A percentile compares a stretch with the other conserved stretches of the same genome.
These are phyloP conservation scores for Monochamus alternatus DNA, from an alignment of 2,888 invertebrate genomes.

Conservation along the genomic window DNA sequence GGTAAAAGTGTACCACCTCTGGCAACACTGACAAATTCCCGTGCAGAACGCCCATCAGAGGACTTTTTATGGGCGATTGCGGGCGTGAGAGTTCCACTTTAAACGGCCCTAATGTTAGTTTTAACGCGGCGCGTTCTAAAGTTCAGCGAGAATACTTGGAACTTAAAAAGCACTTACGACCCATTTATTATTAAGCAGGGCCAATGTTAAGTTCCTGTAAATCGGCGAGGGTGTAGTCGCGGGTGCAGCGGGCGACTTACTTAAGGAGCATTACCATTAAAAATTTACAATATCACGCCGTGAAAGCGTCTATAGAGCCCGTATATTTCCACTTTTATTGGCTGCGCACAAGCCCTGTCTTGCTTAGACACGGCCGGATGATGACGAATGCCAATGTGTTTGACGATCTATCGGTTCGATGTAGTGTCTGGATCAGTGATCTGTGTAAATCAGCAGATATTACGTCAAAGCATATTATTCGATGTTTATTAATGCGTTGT, in stretches of 20 bases:
- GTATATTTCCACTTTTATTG: slow-evolving; percentile 23
- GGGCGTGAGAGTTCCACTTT: slow-evolving; percentile 51
- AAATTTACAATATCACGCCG: slow-evolving; percentile 23
- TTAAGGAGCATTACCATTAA: slow-evolving; percentile 31
- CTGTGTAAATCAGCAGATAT: not conserved
- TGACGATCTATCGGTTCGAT: not conserved
- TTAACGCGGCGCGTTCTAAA: slow-evolving; percentile 41
- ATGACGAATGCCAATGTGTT: slow-evolving; percentile 19
- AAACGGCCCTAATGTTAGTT: slow-evolving; percentile 53
- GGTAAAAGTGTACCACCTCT: too few species aligned
- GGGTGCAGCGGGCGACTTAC: slow-evolving; percentile 12
- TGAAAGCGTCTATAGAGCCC: slow-evolving; percentile 17
- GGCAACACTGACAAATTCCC: too few species aligned
- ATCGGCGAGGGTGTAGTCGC: slow-evolving; percentile 22
- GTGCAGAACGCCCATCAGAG: slow-evolving; percentile 47
- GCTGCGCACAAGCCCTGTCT: not conserved
- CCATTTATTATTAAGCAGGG: slow-evolving; percentile 50
- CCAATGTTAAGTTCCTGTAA: slow-evolving; percentile 38
- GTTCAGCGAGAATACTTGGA: slow-evolving; percentile 45
- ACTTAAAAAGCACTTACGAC: slow-evolving; percentile 48
- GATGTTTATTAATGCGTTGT: not conserved
- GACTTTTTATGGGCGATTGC: slow-evolving; percentile 49
- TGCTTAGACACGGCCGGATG: too few species aligned
- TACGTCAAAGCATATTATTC: not conserved
- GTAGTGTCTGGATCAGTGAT: not conserved